Percentiles rank a stretch among this genome's conserved stretches.
Evolutionary conservation across 2,113 vertebrate genomes (phyloP).

Genomic region (Uria aalge): DNA sequence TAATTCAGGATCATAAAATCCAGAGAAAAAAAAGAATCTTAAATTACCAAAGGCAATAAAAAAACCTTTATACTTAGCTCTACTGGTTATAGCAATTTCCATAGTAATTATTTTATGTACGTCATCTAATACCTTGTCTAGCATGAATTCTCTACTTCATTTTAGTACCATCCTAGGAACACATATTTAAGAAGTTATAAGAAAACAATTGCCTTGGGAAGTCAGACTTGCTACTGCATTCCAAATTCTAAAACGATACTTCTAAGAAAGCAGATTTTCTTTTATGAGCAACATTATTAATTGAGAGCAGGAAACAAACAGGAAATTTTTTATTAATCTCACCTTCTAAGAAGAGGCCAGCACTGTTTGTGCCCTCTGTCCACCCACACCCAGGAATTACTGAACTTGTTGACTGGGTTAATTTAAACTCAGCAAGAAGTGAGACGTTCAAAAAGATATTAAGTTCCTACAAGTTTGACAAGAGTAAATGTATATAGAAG

Average conservation of each 20-base stretch:
- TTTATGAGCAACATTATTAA: constrained; percentile 14
- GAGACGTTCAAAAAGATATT: not conserved
- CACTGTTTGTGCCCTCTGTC: not conserved
- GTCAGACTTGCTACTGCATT: not conserved
- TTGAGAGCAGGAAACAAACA: not conserved
- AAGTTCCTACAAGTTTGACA: not conserved
- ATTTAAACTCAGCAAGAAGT: not conserved
- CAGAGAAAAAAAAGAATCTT: not conserved
- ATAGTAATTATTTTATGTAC: not conserved
- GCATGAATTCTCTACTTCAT: not conserved
- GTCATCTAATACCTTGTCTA: constrained; percentile 16
- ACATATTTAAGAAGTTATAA: constrained; percentile 2
- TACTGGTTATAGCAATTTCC: constrained; percentile 5
- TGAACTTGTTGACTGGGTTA: not conserved
- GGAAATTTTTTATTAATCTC: not conserved
- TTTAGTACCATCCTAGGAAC: not conserved
- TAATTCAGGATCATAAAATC: not conserved
- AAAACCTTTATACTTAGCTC: not conserved
- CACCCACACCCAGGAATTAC: not conserved
- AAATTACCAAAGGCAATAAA: not conserved
- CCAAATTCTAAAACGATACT: not conserved
- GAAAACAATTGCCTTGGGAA: not conserved
- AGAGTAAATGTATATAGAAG: not conserved
- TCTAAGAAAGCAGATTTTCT: not conserved
- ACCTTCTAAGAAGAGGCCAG: not conserved